Conservation (phyloP, 1,140 invertebrate genomes). For the Polypedilum pembai region DNA sequence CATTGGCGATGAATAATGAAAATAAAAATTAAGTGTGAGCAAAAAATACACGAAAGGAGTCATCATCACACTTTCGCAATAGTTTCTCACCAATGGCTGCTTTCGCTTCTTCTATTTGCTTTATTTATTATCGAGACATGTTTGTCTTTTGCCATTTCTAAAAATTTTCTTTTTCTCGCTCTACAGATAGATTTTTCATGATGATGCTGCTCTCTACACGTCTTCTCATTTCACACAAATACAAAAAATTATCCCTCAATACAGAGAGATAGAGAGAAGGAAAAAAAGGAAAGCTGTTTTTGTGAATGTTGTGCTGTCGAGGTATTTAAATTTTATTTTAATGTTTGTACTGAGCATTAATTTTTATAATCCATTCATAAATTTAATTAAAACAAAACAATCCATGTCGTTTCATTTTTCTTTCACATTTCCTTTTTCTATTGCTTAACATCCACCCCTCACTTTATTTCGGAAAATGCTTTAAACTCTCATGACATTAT, state of each 20-base stretch:
- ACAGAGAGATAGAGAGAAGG: neutral
- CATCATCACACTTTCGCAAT: neutral
- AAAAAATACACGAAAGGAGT: neutral
- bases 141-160: constrained; percentile 16
- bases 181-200: neutral
- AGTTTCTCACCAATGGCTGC: neutral
- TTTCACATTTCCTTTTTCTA: constrained; percentile 22
- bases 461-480: too few species aligned
- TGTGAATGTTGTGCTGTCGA: neutral
- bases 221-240: neutral
- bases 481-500: too few species aligned
- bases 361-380: constrained; percentile 29
- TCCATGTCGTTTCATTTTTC: constrained; percentile 23
- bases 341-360: constrained; percentile 28
- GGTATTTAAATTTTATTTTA: constrained; percentile 29
- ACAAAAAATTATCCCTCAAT: neutral
- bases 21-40: neutral
- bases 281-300: neutral
- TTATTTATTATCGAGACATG: constrained; percentile 26
- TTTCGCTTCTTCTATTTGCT: neutral
- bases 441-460: neutral
- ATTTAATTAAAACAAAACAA: constrained; percentile 27
- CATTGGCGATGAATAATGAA: constrained; percentile 1
- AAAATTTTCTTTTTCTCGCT: neutral
- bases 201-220: neutral